Evolutionary conservation across 2,113 vertebrate species (phyloP).

Genomic region (Eurystomus gularis): DNA sequence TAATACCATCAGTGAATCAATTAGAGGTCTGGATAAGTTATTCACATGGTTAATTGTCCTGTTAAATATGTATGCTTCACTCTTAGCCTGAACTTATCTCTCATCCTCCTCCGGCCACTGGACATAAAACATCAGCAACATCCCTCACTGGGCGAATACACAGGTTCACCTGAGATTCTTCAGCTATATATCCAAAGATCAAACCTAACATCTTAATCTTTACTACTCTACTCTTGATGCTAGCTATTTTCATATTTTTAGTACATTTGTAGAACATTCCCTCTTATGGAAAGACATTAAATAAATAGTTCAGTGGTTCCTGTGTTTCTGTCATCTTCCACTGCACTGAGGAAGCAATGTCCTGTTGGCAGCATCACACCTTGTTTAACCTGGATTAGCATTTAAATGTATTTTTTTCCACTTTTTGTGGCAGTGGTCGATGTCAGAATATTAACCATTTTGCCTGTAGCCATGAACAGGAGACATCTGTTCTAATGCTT

Average conservation of each 20-base stretch:
- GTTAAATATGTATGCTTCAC: neutral
- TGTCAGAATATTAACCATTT: neutral
- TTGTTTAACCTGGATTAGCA: neutral
- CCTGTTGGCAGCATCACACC: neutral
- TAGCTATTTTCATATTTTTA: neutral
- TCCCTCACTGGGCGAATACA: neutral
- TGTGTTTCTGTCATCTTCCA: neutral
- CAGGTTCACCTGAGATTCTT: neutral
- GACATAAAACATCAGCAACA: neutral
- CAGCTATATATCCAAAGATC: neutral
- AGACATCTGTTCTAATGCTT: neutral
- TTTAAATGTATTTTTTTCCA: neutral
- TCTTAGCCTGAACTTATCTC: neutral
- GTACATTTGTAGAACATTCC: neutral
- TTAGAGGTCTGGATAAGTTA: neutral
- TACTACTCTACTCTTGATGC: neutral
- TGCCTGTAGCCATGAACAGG: neutral
- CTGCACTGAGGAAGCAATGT: neutral
- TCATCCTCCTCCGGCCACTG: neutral
- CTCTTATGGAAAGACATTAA: neutral
- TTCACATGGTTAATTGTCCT: neutral
- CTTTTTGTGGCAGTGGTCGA: neutral
- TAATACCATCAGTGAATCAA: neutral
- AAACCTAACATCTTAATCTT: neutral
- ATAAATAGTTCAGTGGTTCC: neutral